Evolutionary conservation across 2,888 invertebrate genomes (phyloP), one percentile per base, ranked within the genome.

Genomic region (Agonopterix alstromeriana): DNA sequence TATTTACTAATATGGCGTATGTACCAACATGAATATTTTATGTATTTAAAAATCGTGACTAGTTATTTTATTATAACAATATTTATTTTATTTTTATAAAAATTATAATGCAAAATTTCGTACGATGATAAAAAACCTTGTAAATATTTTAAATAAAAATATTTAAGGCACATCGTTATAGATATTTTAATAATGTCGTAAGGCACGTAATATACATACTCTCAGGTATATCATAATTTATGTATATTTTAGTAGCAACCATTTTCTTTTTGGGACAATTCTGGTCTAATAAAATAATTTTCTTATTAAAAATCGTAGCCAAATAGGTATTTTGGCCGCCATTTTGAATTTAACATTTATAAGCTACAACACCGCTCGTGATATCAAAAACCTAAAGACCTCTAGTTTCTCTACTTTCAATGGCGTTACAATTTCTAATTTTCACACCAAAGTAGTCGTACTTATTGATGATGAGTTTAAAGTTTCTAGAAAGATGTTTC

Each of bases 101-200:
- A 60, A 47, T n/a, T 51, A 52, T 60, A 54, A 55, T 52, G 52
- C 54, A 52, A 60, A 51, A 53, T 58, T 56, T 38, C 47, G 53
- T 47, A 56, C 51, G 53, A 45, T 49, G 41, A 51, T 47, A 50
- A 54, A 47, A 41, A 58, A 55, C 53, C 59, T 77, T 70, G 52
- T 54, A 64, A 68, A 54, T 61, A 70, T 74, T 79, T 40, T 49
- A 47, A 46, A 10, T 44, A 73, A 81, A 82, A 80, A 77, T 57
- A 60, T 70, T 61, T 57, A 82, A 82, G 71, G 67, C 54, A 60
- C 27, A 8, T 42, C 12, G 43, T 42, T 42, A 11, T n/a, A 42
- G 12, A 11, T 11, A n/a, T 11, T 42, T 42, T 11, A 4, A 42
- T 11, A 12, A 38, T 38, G 10, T 38, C 38, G 4, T n/a, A n/a